Conservation (phyloP, 2,797 vertebrate species). For the Setipinna tenuifilis region DNA sequence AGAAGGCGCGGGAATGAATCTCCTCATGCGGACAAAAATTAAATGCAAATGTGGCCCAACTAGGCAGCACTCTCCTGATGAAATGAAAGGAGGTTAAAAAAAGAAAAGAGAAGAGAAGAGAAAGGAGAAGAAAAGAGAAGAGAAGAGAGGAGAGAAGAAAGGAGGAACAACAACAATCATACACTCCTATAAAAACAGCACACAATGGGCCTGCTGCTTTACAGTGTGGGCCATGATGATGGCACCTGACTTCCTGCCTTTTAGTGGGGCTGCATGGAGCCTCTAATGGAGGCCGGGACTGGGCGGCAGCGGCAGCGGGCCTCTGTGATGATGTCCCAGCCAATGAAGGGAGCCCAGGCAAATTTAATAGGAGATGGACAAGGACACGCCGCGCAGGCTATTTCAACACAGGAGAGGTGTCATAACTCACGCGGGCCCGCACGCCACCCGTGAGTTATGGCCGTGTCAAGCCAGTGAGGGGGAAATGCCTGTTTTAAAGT, state of each 20-base stretch:
- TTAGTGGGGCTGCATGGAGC: constrained; percentile 10
- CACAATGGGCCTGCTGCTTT: not conserved
- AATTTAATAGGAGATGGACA: constrained; percentile 79
- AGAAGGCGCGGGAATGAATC: constrained; percentile 46
- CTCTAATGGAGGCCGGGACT: not conserved
- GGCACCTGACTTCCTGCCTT: constrained; percentile 1
- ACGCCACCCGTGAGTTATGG: constrained; percentile 78
- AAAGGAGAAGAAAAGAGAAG: not conserved
- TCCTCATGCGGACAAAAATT: constrained; percentile 23
- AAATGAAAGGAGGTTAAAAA: not conserved
- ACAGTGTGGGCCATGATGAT: not conserved
- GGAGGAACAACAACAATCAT: not conserved
- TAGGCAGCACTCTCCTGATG: not conserved
- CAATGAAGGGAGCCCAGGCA: constrained; percentile 60
- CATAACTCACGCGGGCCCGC: constrained; percentile 77
- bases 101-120: constrained; percentile 1
- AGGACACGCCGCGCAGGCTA: constrained; percentile 66
- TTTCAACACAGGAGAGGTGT: constrained; percentile 64
- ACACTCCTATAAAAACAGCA: constrained; percentile 18
- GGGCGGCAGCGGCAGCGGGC: constrained; percentile 57
- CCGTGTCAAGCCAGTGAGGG: constrained; percentile 71
- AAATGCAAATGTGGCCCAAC: constrained; percentile 37
- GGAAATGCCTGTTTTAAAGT: constrained; percentile 57
- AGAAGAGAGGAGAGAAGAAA: not conserved
- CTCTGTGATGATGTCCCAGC: constrained; percentile 72